Conservation (phyloP, 2,113 vertebrate species). For the Amazona vittata region DNA sequence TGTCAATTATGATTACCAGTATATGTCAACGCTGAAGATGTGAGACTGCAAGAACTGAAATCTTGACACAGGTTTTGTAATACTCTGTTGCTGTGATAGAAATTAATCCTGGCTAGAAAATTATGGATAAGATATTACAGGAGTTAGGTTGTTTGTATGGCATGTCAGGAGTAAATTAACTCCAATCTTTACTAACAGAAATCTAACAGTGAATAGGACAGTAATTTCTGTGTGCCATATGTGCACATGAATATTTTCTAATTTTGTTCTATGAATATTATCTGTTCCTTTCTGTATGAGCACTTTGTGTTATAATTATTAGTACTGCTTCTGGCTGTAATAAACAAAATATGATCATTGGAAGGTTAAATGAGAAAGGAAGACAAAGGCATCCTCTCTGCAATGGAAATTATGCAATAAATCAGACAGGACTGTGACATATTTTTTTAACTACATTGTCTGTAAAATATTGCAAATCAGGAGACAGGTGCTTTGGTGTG, state of each 20-base stretch:
- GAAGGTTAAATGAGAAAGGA: conserved; percentile 66
- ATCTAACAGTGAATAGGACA: conserved; percentile 52
- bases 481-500: not conserved
- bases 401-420: conserved; percentile 14
- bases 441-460: conserved; percentile 11
- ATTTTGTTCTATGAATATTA: conserved; percentile 53
- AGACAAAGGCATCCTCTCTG: not conserved
- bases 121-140: not conserved
- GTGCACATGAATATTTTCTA: conserved; percentile 62
- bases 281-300: conserved; percentile 41
- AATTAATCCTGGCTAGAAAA: not conserved
- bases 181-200: conserved; percentile 50
- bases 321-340: conserved; percentile 36
- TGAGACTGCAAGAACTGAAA: not conserved
- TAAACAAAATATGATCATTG: conserved; percentile 62
- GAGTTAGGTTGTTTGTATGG: conserved; percentile 3
- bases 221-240: conserved; percentile 65
- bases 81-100: not conserved
- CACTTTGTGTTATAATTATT: conserved; percentile 64
- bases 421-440: conserved; percentile 29
- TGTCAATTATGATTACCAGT: not conserved
- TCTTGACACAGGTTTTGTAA: not conserved
- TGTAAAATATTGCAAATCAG: not conserved
- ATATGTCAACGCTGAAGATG: not conserved
- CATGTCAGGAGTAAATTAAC: conserved; percentile 44